Conservation (phyloP, 1,140 invertebrate species). For the Lucilia sericata region DNA sequence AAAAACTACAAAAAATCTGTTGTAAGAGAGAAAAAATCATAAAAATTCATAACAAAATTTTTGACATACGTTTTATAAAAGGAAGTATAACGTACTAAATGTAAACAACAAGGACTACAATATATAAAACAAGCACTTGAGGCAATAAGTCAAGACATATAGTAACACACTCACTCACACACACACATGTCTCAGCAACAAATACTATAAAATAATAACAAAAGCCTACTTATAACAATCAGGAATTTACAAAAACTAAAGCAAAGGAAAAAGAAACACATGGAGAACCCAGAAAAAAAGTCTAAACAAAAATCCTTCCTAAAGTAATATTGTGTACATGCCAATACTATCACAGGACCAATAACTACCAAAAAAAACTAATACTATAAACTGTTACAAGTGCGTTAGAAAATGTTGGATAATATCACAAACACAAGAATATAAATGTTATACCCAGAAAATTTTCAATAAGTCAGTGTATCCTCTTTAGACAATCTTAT, state of each 20-base stretch:
- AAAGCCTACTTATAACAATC: background rate
- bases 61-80: background rate
- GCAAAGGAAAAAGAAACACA: too few relatives aligned
- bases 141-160: constrained; percentile 18
- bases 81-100: background rate
- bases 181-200: background rate
- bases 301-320: background rate
- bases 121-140: background rate
- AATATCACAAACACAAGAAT: background rate
- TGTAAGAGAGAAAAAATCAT: background rate
- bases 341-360: background rate
- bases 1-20: background rate
- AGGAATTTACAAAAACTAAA: background rate
- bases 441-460: too few relatives aligned
- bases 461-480: too few relatives aligned
- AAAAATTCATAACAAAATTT: constrained; percentile 22
- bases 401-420: background rate
- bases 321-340: background rate
- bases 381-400: background rate
- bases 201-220: background rate
- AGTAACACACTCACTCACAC: background rate
- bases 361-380: background rate
- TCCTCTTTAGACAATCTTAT: too few relatives aligned
- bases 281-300: too few relatives aligned
- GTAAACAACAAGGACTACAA: background rate